Conservation (phyloP, 2,113 vertebrate species). For the Macroglossus sobrinus region DNA sequence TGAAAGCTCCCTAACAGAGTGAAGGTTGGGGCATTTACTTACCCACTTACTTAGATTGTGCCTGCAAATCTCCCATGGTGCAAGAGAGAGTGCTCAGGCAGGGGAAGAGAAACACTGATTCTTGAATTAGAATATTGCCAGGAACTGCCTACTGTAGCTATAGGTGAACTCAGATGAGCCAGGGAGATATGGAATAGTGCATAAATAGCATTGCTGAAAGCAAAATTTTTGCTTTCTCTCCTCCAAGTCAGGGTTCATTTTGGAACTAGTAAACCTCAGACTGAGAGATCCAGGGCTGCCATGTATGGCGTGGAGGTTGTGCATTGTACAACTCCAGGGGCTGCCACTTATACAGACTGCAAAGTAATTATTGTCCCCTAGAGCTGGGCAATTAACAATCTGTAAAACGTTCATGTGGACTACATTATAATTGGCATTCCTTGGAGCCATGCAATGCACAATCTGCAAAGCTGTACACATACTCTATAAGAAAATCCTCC, state of each 20-base stretch:
- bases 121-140: background rate
- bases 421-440: background rate
- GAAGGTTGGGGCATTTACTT: background rate
- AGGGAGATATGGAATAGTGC: background rate
- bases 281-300: background rate
- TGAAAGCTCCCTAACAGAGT: background rate
- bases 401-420: background rate
- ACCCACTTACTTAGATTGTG: background rate
- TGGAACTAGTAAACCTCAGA: background rate
- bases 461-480: background rate
- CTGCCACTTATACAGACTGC: background rate
- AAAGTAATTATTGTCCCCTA: background rate
- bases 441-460: background rate
- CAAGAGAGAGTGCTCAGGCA: background rate
- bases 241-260: background rate
- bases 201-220: background rate
- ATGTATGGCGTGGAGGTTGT: background rate
- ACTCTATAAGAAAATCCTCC: background rate
- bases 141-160: background rate
- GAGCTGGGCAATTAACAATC: background rate
- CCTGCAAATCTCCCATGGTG: background rate
- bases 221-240: background rate
- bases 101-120: background rate
- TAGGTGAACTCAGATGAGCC: background rate
- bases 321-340: background rate